These are phyloP conservation scores for Lithophane semibrunnea DNA, from an alignment of 2,888 invertebrate genomes.

Conservation along the genomic window DNA sequence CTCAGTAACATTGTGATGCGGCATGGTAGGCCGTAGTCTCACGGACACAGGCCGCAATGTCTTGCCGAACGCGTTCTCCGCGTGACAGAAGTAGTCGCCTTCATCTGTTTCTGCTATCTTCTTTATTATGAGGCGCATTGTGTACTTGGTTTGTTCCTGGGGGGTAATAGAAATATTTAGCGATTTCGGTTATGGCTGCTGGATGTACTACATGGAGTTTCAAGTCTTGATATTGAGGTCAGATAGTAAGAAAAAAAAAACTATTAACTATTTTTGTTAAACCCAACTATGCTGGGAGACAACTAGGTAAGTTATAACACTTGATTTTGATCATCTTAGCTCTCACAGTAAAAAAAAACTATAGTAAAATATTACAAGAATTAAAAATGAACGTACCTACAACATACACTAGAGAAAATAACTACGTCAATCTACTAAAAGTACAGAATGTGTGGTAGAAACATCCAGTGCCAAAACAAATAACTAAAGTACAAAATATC, in stretches of 20 bases:
- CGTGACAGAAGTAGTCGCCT: constrained; percentile 96
- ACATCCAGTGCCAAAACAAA: constrained; percentile 20
- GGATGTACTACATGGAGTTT: not conserved
- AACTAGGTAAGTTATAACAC: not conserved
- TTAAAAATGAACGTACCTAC: not conserved
- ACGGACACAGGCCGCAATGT: constrained; percentile 94
- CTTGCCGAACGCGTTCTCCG: constrained; percentile 95
- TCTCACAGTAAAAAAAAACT: not conserved
- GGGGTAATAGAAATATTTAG: not conserved
- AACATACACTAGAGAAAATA: constrained; percentile 12
- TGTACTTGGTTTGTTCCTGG: constrained; percentile 92
- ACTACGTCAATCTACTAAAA: not conserved
- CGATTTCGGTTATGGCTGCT: not conserved
- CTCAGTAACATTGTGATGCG: constrained; percentile 93
- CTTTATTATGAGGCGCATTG: constrained; percentile 94
- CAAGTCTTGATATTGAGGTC: not conserved
- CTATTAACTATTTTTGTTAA: not conserved
- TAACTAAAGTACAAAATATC: constrained; percentile 38
- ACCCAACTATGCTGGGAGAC: not conserved
- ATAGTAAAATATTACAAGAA: too few species aligned
- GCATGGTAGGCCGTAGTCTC: constrained; percentile 91
- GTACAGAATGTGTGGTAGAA: constrained; percentile 1
- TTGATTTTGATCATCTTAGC: not conserved
- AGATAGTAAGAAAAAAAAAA: not conserved
- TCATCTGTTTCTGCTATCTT: constrained; percentile 93